A percentile compares a stretch with the other conserved stretches of the same genome.
These are phyloP conservation scores for Orchesellides sinensis DNA, from an alignment of 2,888 invertebrate genomes.

Conservation along the genomic window DNA sequence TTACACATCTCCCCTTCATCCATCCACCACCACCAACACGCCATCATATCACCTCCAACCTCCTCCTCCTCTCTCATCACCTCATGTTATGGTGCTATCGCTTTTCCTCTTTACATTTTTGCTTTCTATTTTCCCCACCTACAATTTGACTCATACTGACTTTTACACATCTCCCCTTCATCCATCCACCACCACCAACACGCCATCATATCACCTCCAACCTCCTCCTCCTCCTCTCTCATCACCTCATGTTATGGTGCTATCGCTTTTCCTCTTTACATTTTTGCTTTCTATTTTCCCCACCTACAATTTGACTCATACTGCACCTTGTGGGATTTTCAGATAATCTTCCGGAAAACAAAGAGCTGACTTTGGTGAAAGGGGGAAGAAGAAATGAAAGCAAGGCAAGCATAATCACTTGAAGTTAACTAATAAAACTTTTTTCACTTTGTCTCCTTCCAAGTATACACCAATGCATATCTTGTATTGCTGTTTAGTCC, in stretches of 20 bases:
- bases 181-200: no score
- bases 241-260: no score
- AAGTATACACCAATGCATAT: not conserved
- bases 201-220: no score
- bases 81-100: no score
- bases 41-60: no score
- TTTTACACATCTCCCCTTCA: no score
- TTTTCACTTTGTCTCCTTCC: not conserved
- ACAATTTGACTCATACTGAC: not conserved
- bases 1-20: no score
- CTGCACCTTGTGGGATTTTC: constrained; percentile 2
- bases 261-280: no score
- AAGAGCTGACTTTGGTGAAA: not conserved
- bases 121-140: not conserved
- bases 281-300: not conserved
- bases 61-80: no score
- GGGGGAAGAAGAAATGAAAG: not conserved
- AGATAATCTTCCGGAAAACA: not conserved
- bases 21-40: no score
- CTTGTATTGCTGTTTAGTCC: not conserved
- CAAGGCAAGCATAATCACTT: not conserved
- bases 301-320: not conserved
- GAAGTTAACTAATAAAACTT: constrained; percentile 12
- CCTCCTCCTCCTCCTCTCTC: no score
- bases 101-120: no score